phyloP scores from a whole-genome alignment of 2,797 vertebrate genomes.

The Hipposideros larvatus region DNA sequence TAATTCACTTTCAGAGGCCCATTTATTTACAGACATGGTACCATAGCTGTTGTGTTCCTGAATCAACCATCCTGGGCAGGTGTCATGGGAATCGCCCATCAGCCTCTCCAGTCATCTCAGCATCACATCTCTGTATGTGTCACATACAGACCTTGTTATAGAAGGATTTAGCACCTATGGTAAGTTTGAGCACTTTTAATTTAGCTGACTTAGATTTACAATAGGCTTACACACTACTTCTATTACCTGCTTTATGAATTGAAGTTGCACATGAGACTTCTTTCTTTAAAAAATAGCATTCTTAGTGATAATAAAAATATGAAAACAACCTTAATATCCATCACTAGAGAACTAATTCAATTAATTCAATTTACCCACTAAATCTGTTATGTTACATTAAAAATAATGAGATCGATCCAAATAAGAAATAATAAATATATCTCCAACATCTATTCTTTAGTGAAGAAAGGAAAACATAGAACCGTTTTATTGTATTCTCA shows the following conservation, averaged over 20 bases:
- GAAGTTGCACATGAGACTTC: not conserved
- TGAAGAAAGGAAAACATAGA: slow-evolving; percentile 8
- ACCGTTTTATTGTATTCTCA: not conserved
- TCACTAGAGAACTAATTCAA: slow-evolving; percentile 27
- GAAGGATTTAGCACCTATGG: not conserved
- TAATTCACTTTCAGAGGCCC: not conserved
- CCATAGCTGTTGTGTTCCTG: not conserved
- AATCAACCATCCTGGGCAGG: not conserved
- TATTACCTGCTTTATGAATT: not conserved
- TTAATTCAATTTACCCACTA: slow-evolving; percentile 27
- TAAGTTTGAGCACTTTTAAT: slow-evolving; percentile 23
- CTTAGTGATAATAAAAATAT: not conserved
- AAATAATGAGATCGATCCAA: not conserved
- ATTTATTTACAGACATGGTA: not conserved
- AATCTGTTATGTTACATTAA: slow-evolving; percentile 11
- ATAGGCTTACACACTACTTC: not conserved
- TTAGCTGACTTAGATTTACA: not conserved
- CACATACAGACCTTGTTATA: not conserved
- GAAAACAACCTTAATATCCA: not conserved
- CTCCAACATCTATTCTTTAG: not conserved
- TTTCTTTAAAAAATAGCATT: not conserved
- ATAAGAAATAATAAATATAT: not conserved
- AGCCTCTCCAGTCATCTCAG: not conserved
- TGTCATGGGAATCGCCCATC: not conserved
- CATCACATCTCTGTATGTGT: too few species aligned